Evolutionary conservation across 2,113 vertebrate species (phyloP).

Genomic region (Oncorhynchus nerka): DNA sequence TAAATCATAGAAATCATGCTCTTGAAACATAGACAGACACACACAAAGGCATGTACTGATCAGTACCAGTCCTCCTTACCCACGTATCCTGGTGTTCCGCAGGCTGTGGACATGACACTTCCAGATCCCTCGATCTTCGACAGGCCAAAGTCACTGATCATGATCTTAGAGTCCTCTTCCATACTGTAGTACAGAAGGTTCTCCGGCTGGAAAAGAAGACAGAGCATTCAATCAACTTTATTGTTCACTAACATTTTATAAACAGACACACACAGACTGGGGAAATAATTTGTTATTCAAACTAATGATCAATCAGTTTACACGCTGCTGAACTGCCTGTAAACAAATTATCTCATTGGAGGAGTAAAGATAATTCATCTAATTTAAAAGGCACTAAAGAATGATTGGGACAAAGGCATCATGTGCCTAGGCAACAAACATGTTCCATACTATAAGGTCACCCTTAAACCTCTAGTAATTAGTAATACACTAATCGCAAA

Average conservation of each 20-base stretch:
- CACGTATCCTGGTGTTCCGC: conserved; percentile 94
- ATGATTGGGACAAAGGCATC: neutral
- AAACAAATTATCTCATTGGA: conserved; percentile 42
- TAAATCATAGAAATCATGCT: too few species aligned
- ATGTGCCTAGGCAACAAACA: neutral
- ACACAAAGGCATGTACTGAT: neutral
- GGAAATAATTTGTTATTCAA: conserved; percentile 34
- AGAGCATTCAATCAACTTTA: neutral
- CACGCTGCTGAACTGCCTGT: conserved; percentile 32
- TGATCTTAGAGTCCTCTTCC: conserved; percentile 97
- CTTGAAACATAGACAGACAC: neutral
- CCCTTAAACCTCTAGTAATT: neutral
- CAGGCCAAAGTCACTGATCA: conserved; percentile 97
- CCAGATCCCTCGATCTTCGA: conserved; percentile 92
- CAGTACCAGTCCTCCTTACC: conserved; percentile 69
- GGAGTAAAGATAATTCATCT: conserved; percentile 20
- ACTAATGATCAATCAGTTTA: conserved; percentile 30
- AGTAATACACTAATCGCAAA: too few species aligned
- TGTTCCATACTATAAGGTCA: neutral
- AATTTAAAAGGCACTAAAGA: conserved; percentile 10
- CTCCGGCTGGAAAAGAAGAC: conserved; percentile 79
- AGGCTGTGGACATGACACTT: conserved; percentile 95
- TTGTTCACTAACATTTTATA: neutral
- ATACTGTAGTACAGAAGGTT: conserved; percentile 96
- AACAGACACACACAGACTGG: neutral